These are phyloP conservation scores for Acrobasis repandana DNA, from an alignment of 2,888 invertebrate genomes.

Conservation along the genomic window DNA sequence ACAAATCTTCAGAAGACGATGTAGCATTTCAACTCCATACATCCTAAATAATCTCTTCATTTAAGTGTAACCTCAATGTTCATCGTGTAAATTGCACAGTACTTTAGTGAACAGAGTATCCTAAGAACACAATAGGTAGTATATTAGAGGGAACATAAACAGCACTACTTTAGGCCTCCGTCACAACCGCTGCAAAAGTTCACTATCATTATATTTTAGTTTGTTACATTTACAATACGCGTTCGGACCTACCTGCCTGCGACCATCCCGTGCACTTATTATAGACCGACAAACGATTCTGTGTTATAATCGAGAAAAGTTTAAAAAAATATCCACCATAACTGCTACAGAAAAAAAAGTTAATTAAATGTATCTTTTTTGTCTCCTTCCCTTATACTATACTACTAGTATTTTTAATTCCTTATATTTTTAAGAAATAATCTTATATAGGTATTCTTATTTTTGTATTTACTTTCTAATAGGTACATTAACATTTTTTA, in stretches of 20 bases:
- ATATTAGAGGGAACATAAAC: constrained; percentile 63
- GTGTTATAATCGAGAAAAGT: not conserved
- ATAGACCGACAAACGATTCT: constrained; percentile 22
- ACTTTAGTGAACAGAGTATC: constrained; percentile 57
- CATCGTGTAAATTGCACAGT: constrained; percentile 58
- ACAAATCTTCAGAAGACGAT: too few relatives aligned
- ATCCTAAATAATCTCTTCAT: too few relatives aligned
- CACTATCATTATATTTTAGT: constrained; percentile 31
- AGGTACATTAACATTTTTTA: too few relatives aligned
- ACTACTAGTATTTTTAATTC: too few relatives aligned
- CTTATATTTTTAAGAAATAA: too few relatives aligned
- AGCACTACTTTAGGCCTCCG: constrained; percentile 77
- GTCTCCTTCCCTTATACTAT: too few relatives aligned
- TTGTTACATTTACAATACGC: constrained; percentile 33
- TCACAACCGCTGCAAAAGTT: constrained; percentile 72
- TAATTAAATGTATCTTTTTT: too few relatives aligned
- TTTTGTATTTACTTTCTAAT: too few relatives aligned
- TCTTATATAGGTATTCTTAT: too few relatives aligned
- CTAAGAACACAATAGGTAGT: constrained; percentile 79
- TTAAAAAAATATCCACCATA: not conserved
- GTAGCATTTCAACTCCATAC: too few relatives aligned
- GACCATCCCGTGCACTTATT: constrained; percentile 43
- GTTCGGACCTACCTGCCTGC: constrained; percentile 36
- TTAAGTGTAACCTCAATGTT: constrained; percentile 44
- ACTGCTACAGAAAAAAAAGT: too few relatives aligned